phyloP scores from a whole-genome alignment of 2,113 vertebrate genomes.

The Oryzias woworae region DNA sequence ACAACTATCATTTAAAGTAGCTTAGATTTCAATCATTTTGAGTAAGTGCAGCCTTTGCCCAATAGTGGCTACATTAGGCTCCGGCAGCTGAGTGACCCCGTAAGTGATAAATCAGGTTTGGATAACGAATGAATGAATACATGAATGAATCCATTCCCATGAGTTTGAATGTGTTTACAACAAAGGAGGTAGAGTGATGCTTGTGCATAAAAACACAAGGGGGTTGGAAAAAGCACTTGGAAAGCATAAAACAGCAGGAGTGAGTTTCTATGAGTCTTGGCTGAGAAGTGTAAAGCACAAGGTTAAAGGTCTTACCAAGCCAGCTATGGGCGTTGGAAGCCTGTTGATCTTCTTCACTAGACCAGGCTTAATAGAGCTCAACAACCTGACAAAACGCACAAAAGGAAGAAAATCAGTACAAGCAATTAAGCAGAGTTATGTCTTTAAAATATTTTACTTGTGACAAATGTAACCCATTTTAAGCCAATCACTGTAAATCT shows the following conservation, averaged over 20 bases:
- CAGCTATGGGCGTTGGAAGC: constrained; percentile 91
- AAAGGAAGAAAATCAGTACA: not conserved
- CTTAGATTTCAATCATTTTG: no score
- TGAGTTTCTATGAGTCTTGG: not conserved
- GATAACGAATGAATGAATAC: no score
- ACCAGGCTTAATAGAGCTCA: constrained; percentile 93
- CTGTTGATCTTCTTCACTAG: constrained; percentile 97
- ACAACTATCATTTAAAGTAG: no score
- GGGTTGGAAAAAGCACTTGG: not conserved
- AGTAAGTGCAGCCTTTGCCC: no score
- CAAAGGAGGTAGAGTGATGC: not conserved
- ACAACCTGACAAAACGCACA: constrained; percentile 79
- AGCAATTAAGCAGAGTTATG: not conserved
- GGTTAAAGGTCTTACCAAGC: constrained; percentile 75
- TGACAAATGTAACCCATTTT: no score
- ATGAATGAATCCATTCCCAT: not conserved
- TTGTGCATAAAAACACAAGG: not conserved
- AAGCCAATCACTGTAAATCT: no score
- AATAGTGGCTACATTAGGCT: no score
- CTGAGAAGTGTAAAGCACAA: not conserved
- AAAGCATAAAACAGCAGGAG: not conserved
- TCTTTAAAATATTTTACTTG: no score
- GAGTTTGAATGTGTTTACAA: not conserved
- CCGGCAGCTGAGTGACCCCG: no score
- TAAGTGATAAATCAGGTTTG: no score